phyloP scores from a whole-genome alignment of 1,140 invertebrate genomes.

The Panonychus citri region DNA sequence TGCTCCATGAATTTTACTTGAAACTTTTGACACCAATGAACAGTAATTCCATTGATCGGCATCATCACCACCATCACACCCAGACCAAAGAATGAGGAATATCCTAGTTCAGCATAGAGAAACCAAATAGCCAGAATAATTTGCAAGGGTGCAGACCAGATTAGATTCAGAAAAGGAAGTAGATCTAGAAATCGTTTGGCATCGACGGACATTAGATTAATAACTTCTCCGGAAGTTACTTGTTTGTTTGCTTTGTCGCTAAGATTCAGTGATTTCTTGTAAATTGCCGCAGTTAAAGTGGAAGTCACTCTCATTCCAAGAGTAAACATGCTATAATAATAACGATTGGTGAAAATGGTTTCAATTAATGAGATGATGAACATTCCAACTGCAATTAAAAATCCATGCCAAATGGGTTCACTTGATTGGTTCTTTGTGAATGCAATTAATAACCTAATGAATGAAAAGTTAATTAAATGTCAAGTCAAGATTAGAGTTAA shows the following conservation, averaged over 20 bases:
- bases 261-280: constrained; percentile 22
- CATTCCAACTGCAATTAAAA: constrained; percentile 41
- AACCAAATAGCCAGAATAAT: constrained; percentile 23
- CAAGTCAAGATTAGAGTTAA: no score
- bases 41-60: constrained; percentile 26
- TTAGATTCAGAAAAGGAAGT: constrained; percentile 12
- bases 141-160: constrained; percentile 22
- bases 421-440: constrained; percentile 30
- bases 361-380: constrained; percentile 15
- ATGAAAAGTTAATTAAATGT: no score
- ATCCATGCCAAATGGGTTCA: constrained; percentile 58
- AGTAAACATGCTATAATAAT: constrained; percentile 64
- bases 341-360: constrained; percentile 63
- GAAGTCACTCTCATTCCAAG: constrained; percentile 20
- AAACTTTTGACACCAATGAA: constrained; percentile 21
- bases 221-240: constrained; percentile 34
- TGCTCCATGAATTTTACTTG: constrained; percentile 23
- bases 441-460: constrained; percentile 25
- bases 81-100: constrained; percentile 65
- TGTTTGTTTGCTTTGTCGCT: constrained; percentile 22
- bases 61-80: constrained; percentile 53
- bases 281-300: constrained; percentile 22
- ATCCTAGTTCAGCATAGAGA: constrained; percentile 31
- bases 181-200: constrained; percentile 20
- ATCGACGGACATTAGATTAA: constrained; percentile 33